phyloP scores from a whole-genome alignment of 2,797 vertebrate species.

The Buphagus erythrorhynchus region DNA sequence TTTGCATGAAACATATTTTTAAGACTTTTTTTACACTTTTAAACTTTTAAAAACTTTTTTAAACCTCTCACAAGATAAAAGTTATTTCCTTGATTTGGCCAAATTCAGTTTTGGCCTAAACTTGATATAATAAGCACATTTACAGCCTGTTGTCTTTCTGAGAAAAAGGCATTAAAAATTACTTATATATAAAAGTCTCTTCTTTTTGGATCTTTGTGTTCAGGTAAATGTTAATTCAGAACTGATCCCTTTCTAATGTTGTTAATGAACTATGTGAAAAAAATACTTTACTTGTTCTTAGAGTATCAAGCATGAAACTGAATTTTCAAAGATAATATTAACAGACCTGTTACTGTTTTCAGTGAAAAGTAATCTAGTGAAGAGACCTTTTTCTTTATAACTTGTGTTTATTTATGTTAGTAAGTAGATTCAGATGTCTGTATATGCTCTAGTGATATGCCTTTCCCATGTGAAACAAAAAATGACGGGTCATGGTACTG shows the following conservation, averaged over 20 bases:
- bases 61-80: background rate
- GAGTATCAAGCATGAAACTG: background rate
- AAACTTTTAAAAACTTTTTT: background rate
- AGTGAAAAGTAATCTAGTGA: background rate
- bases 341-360: background rate
- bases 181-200: fast-evolving
- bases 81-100: fast-evolving
- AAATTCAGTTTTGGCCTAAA: background rate
- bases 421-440: constrained; percentile 25
- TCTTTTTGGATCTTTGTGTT: background rate
- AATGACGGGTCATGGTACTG: background rate
- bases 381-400: background rate
- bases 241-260: background rate
- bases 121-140: background rate
- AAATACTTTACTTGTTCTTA: background rate
- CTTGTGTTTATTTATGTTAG: background rate
- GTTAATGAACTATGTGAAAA: background rate
- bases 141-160: background rate
- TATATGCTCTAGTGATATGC: background rate
- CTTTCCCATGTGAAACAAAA: constrained; percentile 18
- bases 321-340: background rate
- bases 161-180: background rate
- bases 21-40: background rate
- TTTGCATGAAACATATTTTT: background rate
- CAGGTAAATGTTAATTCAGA: background rate